Evolutionary conservation across 2,888 invertebrate genomes (phyloP), one percentile per base, ranked within the genome.

Genomic region (Entomobrya multifasciata): DNA sequence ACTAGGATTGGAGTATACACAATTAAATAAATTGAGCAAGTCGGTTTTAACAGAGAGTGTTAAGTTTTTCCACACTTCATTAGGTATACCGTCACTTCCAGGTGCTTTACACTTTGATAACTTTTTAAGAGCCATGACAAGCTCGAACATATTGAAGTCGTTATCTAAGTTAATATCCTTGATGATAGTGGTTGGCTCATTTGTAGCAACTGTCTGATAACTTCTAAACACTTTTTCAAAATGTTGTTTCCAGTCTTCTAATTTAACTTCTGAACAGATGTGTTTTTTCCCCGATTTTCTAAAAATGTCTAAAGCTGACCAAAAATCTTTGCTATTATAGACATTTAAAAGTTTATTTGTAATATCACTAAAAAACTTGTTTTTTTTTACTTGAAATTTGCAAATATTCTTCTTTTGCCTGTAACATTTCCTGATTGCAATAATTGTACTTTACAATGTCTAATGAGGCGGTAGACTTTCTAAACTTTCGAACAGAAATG

Each of bases 21-120:
- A 15, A n/a, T 83, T 87, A 11, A 78, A 83, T 8, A 78, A 11
- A 0, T 36, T 20, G 1, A 78, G 8, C 0, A 87, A 74, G 10
- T 52, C 22, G 13, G 1, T 3, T 44, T 55, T 78, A 0, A 13
- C 11, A 0, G 30, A 4, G 17, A 6, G 13, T 0, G 62, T 25
- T 2, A 84, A 15, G 47, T 27, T 55, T 41, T 84, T 83, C 72
- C 60, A 80, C 0, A 80, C 25, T 44, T 87, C 87, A 44, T 87
- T 87, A 13, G 79, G 70, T 2, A 87, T 84, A 4, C 80, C 84
- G 27, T 87, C 87, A n/a, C 13, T 74, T 15, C 87, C 87, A 15
- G 87, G 79, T 0, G 79, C 27, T 44, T 87, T 87, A 1, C 17
- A 15, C 13, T 30, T 78, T 0, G 70, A 67, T 0, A 87, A 52